Evolutionary conservation across 1,140 invertebrate species (phyloP).

Genomic region (Drosophila quadrilineata): DNA sequence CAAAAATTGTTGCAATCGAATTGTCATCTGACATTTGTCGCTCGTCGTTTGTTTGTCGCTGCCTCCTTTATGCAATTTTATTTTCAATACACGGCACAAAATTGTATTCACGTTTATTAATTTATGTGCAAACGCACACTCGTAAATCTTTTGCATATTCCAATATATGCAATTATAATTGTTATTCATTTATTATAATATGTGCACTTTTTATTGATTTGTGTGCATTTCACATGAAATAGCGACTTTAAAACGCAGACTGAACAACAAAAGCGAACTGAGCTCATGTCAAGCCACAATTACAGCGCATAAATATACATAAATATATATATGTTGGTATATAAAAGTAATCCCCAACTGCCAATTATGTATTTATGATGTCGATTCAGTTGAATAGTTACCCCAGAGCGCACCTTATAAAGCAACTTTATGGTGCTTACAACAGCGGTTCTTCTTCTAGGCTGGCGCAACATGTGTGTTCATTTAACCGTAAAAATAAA

Average conservation of each 20-base stretch:
- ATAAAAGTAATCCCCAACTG: conserved; percentile 16
- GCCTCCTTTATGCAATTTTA: conserved; percentile 52
- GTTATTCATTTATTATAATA: background rate
- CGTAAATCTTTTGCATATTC: too few relatives aligned
- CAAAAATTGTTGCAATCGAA: conserved; percentile 39
- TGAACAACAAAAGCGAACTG: conserved; percentile 27
- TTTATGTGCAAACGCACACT: too few relatives aligned
- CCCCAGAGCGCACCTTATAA: conserved; percentile 29
- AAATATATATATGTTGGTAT: background rate
- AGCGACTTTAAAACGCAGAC: conserved; percentile 10
- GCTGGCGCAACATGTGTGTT: conserved; percentile 3
- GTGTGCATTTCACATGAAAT: too few relatives aligned
- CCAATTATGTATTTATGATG: conserved; percentile 60
- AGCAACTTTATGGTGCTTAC: conserved; percentile 26
- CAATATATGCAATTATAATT: background rate
- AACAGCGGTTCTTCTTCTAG: conserved; percentile 12
- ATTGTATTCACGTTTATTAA: conserved; percentile 43
- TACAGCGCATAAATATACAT: background rate
- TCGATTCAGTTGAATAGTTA: conserved; percentile 57
- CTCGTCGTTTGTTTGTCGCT: too few relatives aligned
- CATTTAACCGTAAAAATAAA: conserved; percentile 43
- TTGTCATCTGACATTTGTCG: conserved; percentile 17
- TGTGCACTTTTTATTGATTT: conserved; percentile 10
- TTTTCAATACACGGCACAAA: conserved; percentile 40
- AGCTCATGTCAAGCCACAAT: conserved; percentile 15